Evolutionary conservation across 2,113 vertebrate genomes (phyloP).

Genomic region (Onychostruthus taczanowskii): DNA sequence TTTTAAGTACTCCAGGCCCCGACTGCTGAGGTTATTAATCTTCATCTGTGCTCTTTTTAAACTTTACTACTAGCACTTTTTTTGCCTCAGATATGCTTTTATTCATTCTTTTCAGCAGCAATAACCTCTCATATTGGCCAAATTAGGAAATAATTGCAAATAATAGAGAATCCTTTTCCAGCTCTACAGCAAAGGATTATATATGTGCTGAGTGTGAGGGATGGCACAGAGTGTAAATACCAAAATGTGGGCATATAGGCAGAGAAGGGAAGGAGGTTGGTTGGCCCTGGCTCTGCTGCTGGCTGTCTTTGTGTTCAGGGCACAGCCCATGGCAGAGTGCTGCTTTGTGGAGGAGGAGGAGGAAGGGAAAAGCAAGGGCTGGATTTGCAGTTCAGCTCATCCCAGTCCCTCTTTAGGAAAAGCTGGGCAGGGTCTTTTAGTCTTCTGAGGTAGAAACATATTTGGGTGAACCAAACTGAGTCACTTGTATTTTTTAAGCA

Average conservation of each 20-base stretch:
- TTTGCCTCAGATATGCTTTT: constrained; percentile 65
- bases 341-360: background rate
- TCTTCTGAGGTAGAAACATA: background rate
- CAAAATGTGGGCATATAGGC: background rate
- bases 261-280: background rate
- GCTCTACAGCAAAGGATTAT: constrained; percentile 26
- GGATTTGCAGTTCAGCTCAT: background rate
- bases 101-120: constrained; percentile 67
- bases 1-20: constrained; percentile 47
- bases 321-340: background rate
- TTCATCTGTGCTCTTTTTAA: constrained; percentile 69
- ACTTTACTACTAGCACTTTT: constrained; percentile 69
- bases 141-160: constrained; percentile 71
- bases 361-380: background rate
- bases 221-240: constrained; percentile 41
- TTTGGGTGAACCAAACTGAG: background rate
- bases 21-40: constrained; percentile 50
- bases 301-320: background rate
- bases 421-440: background rate
- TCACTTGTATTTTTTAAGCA: background rate
- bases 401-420: background rate
- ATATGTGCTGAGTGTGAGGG: constrained; percentile 15
- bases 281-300: background rate
- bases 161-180: constrained; percentile 58
- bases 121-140: constrained; percentile 66